Conservation (phyloP, 2,888 invertebrate genomes). For the Apamea anceps region DNA sequence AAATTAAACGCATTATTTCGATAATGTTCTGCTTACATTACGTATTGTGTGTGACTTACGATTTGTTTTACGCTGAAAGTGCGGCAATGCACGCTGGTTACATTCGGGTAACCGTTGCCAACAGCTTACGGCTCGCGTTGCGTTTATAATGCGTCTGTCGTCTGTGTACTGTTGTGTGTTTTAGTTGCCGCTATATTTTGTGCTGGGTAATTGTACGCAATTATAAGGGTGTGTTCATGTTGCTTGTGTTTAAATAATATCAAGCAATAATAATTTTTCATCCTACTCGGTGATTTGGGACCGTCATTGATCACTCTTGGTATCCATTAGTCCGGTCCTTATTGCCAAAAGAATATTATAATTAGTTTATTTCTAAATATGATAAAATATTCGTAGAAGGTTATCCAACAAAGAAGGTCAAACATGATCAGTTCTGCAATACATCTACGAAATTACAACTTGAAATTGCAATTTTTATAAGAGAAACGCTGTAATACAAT, state of each 20-base stretch:
- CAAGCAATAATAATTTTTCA: neutral
- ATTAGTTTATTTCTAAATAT: neutral
- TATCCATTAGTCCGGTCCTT: neutral
- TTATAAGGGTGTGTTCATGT: neutral
- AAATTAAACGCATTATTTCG: slow-evolving; percentile 78
- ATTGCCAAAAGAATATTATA: neutral
- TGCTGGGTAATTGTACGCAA: slow-evolving; percentile 15
- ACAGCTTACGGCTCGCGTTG: slow-evolving; percentile 36
- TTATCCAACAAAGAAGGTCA: neutral
- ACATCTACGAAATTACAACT: neutral
- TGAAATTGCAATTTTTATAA: neutral
- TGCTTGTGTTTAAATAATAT: neutral
- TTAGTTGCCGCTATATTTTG: slow-evolving; percentile 28
- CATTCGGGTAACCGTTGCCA: slow-evolving; percentile 42
- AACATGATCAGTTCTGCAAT: neutral
- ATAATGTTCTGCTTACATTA: slow-evolving; percentile 67
- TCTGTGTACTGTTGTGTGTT: slow-evolving; percentile 16
- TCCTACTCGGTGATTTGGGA: neutral
- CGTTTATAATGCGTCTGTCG: slow-evolving; percentile 40
- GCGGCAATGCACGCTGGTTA: slow-evolving; percentile 51
- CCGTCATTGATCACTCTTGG: neutral
- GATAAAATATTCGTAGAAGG: neutral
- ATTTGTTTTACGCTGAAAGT: slow-evolving; percentile 44
- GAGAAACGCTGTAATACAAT: neutral
- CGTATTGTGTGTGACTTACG: slow-evolving; percentile 65